A percentile compares a stretch with the other conserved stretches of the same genome.
These are phyloP conservation scores for Papilio helenus DNA, from an alignment of 1,140 invertebrate species.

Conservation along the genomic window DNA sequence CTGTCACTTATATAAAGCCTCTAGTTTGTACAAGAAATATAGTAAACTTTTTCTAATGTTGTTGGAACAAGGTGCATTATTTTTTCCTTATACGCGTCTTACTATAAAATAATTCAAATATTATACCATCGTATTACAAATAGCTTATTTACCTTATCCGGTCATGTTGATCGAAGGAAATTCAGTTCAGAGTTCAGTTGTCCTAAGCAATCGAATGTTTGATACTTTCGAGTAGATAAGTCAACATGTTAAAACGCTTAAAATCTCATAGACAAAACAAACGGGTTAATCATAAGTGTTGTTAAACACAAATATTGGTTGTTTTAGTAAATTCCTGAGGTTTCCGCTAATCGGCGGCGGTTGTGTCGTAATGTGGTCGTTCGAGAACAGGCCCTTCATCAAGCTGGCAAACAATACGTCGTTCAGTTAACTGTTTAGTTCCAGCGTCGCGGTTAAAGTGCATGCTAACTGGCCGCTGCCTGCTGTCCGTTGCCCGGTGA, in stretches of 20 bases:
- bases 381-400: slow-evolving; percentile 13
- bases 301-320: background rate
- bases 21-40: background rate
- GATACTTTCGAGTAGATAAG: background rate
- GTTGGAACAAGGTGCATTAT: too few species aligned
- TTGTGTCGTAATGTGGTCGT: slow-evolving; percentile 2
- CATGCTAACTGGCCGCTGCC: slow-evolving; percentile 14
- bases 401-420: slow-evolving; percentile 22
- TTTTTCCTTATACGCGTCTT: too few species aligned
- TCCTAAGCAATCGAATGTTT: background rate
- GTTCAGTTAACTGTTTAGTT: slow-evolving; percentile 12
- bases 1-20: background rate
- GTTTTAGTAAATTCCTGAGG: slow-evolving; percentile 8
- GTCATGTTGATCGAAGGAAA: too few species aligned
- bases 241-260: background rate
- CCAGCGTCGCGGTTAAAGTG: slow-evolving; percentile 29
- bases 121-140: too few species aligned
- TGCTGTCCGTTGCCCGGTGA: background rate
- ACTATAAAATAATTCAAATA: too few species aligned
- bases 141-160: too few species aligned
- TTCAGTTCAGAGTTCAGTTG: too few species aligned
- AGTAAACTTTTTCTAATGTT: background rate
- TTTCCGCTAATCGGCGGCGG: background rate
- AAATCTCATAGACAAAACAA: background rate
- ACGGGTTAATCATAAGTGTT: background rate